Base-by-base conservation (phyloP, 2,113 vertebrate genomes). In the Peromyscus polionotus region DNA sequence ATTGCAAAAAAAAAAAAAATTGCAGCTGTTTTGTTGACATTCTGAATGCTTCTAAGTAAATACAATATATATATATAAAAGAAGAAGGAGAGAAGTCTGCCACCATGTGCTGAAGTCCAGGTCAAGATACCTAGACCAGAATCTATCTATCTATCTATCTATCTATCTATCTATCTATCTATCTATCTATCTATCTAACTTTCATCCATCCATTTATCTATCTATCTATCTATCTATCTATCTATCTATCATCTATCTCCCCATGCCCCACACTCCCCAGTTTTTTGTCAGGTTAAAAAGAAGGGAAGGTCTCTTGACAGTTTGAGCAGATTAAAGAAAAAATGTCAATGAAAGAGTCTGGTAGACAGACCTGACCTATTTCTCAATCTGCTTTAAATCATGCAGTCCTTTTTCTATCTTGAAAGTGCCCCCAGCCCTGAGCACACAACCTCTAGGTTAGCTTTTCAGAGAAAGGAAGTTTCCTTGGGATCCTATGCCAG, bases 11-110 rank as follows among this genome's bases (percentile, higher is more conserved):
- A 48, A 48, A 77, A n/a, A 99, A 99, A 99, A 99, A 98, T 99
- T 99, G 99, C 99, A 99, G 99, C 99, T 99, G 99, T 99, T 99
- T 99, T 99, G 99, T 99, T 98, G 99, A 99, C 99, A 99, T 99
- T 99, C 98, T 99, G 99, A 99, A 99, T 99, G 99, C 99, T 99
- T 99, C 99, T 99, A 98, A 99, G 99, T 99, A 99, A 99, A 99
- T 99, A 98, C 45, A 48, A 48, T 48, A 98, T n/a, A n/a, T n/a
- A n/a, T n/a, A n/a, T n/a, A n/a, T n/a, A n/a, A n/a, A n/a, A n/a
- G n/a, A n/a, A n/a, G n/a, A n/a, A n/a, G n/a, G n/a, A n/a, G n/a
- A 87, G 20, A 36, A 76, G 59, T 51, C 39, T 65, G 42, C 39
- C 65, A 20, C 12, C 63, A 39, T 20, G 31, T 87, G 17, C 16